Evolutionary conservation across 2,113 vertebrate species (phyloP).

Genomic region (Cathartes aura): DNA sequence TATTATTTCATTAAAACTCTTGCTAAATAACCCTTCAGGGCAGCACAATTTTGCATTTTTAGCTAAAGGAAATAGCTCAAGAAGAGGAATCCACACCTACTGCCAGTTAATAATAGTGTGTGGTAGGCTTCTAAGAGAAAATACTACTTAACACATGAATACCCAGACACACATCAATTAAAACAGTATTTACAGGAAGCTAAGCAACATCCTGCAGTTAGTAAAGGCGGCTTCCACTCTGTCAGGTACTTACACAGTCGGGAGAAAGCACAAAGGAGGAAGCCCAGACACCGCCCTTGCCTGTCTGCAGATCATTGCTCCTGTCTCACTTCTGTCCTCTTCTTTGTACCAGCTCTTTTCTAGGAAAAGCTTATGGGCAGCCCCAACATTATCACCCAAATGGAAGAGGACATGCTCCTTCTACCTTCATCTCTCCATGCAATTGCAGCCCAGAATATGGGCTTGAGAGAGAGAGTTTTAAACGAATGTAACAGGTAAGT

Average conservation of each 20-base stretch:
- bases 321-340: background rate
- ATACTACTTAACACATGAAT: background rate
- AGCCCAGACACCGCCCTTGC: background rate
- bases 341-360: background rate
- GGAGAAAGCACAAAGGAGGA: background rate
- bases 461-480: background rate
- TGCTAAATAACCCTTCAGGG: constrained; percentile 39
- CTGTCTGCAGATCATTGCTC: background rate
- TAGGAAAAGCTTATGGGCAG: background rate
- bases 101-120: background rate
- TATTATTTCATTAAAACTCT: constrained; percentile 68
- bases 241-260: background rate
- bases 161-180: constrained; percentile 26
- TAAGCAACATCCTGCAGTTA: background rate
- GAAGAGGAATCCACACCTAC: background rate
- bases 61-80: constrained; percentile 31
- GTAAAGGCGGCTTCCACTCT: background rate
- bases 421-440: background rate
- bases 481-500: background rate
- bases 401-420: background rate
- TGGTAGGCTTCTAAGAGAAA: background rate
- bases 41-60: constrained; percentile 15
- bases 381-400: background rate
- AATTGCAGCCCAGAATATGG: background rate
- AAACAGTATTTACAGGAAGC: background rate